phyloP scores from a whole-genome alignment of 2,113 vertebrate genomes.

The Oryzias celebensis region DNA sequence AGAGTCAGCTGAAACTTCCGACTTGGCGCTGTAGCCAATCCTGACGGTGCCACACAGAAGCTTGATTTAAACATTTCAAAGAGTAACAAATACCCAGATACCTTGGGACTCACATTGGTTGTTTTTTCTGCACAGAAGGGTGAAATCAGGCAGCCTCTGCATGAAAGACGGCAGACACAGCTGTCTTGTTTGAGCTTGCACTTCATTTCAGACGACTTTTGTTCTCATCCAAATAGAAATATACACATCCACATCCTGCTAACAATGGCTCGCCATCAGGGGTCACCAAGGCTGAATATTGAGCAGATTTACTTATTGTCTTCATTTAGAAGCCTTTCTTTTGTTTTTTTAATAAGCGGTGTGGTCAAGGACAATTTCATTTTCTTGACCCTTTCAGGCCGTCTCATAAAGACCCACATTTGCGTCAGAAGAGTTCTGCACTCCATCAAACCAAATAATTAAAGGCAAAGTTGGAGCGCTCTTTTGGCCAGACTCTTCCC shows the following conservation, averaged over 20 bases:
- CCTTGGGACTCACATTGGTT: slow-evolving; percentile 47
- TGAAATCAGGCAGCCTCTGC: slow-evolving; percentile 64
- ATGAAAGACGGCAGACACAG: slow-evolving; percentile 66
- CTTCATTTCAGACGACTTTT: slow-evolving; percentile 62
- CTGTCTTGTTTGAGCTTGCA: slow-evolving; percentile 62
- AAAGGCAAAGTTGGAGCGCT: neutral
- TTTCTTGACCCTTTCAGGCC: neutral
- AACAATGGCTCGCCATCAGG: slow-evolving; percentile 45
- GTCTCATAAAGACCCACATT: neutral
- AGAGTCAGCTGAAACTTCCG: no score
- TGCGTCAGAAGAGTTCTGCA: neutral
- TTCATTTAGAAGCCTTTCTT: neutral
- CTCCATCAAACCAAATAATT: neutral
- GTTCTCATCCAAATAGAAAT: slow-evolving; percentile 56
- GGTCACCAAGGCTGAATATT: slow-evolving; percentile 35
- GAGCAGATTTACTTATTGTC: slow-evolving; percentile 17
- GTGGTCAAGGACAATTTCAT: neutral
- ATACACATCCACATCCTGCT: slow-evolving; percentile 46
- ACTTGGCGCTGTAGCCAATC: slow-evolving; percentile 2
- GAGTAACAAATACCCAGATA: slow-evolving; percentile 47
- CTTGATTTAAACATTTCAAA: slow-evolving; percentile 18
- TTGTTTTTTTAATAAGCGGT: neutral
- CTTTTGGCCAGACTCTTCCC: slow-evolving; percentile 7
- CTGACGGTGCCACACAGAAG: slow-evolving; percentile 1
- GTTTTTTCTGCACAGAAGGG: slow-evolving; percentile 30